phyloP scores from a whole-genome alignment of 2,113 vertebrate species.

The Melospiza georgiana region DNA sequence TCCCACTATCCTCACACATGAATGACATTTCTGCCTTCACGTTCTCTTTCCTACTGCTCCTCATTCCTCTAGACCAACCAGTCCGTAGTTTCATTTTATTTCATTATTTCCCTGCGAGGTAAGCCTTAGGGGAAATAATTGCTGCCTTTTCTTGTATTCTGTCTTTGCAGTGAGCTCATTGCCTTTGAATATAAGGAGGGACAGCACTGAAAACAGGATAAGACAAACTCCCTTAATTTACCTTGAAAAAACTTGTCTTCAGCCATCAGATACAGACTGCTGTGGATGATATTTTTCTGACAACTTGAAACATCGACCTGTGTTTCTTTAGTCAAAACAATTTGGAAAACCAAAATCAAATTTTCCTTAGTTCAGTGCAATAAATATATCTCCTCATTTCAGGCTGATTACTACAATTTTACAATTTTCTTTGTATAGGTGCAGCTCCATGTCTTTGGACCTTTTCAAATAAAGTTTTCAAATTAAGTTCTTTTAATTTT shows the following conservation, averaged over 20 bases:
- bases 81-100: not conserved
- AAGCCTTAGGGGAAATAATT: slow-evolving; percentile 12
- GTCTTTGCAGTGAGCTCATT: not conserved
- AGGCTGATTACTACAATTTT: not conserved
- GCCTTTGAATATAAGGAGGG: not conserved
- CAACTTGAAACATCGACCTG: not conserved
- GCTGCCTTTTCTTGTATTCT: not conserved
- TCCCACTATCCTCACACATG: not conserved
- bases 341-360: not conserved
- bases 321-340: not conserved
- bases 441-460: not conserved
- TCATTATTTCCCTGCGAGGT: not conserved
- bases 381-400: not conserved
- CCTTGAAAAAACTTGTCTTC: not conserved
- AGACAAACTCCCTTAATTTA: not conserved
- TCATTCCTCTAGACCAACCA: not conserved
- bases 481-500: not conserved
- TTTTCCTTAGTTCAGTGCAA: not conserved
- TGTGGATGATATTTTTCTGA: not conserved
- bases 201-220: not conserved
- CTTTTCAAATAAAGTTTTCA: not conserved
- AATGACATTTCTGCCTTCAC: not conserved
- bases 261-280: not conserved
- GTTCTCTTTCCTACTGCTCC: not conserved
- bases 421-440: not conserved